Base-by-base conservation (phyloP, 2,797 vertebrate genomes). In the Halcyon leucocephala region DNA sequence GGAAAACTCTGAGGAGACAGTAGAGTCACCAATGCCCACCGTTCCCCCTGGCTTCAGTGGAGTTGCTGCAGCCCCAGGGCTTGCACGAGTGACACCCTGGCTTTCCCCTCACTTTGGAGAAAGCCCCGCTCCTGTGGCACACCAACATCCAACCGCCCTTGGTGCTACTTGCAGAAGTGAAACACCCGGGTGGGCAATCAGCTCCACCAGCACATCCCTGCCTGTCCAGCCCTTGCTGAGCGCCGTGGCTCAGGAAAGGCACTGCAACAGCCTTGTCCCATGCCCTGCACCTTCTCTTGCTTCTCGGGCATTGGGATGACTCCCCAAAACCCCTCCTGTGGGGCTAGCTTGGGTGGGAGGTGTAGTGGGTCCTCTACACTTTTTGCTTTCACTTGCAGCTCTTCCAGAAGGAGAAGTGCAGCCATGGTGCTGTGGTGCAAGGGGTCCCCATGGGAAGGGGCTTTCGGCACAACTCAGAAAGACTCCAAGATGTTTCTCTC, bases 241-340 rank as follows among this genome's bases (percentile, higher is more conserved):
- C 2, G 0, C 39, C 4, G 21, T 0, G 1, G 22, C 33, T 77
- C 51, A 6, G 71, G n/a, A 35, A 25, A 52, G 21, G 66, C 65
- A 70, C 29, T 3, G 2, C 1, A 1, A 20, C 57, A 46, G 62
- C 37, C 20, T 11, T 31, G 69, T 29, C 55, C 55, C 2, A 2
- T 0, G 3, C 28, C 55, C 74, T 35, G 57, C 70, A 76, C 35
- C 33, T 22, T 42, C 14, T 3, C 62, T 69, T 1, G 1, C 37
- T 37, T 64, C 64, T 54, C 0, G 1, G 62, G 22, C 0, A 2
- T 25, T 0, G 1, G 22, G 7, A 10, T 81, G 69, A 65, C 51
- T 48, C 57, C 65, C 17, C 46, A 60, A 8, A 58, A 33, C 42
- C 31, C 22, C 19, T 42, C 39, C 46, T 5, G 6, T 61, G 86